These are phyloP conservation scores for Agrochola lota DNA, from an alignment of 2,888 invertebrate species.

Conservation along the genomic window DNA sequence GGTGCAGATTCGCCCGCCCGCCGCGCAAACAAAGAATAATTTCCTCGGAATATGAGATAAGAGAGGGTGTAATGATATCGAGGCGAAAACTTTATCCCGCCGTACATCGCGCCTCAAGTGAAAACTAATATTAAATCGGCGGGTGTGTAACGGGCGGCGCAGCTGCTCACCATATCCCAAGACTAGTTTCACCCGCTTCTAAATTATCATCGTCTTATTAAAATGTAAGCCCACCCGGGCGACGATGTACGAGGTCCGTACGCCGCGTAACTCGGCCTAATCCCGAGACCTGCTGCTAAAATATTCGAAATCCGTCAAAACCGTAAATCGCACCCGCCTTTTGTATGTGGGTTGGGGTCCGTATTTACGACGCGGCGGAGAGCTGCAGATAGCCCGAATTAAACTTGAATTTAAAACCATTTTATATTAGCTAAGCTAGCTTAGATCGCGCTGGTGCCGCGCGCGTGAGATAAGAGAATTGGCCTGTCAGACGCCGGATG, in stretches of 20 bases:
- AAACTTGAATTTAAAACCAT: slow-evolving; percentile 91
- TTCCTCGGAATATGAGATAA: slow-evolving; percentile 64
- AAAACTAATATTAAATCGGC: slow-evolving; percentile 66
- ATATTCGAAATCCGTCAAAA: slow-evolving; percentile 89
- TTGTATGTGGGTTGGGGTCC: slow-evolving; percentile 83
- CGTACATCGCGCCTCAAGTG: slow-evolving; percentile 61
- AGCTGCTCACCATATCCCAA: slow-evolving; percentile 67
- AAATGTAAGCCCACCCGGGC: slow-evolving; percentile 71
- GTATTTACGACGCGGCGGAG: slow-evolving; percentile 84
- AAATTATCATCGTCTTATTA: slow-evolving; percentile 82
- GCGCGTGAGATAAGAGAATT: slow-evolving; percentile 95
- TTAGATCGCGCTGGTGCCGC: slow-evolving; percentile 90
- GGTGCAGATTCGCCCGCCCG: slow-evolving; percentile 76
- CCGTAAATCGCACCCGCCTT: slow-evolving; percentile 88
- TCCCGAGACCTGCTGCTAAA: slow-evolving; percentile 79
- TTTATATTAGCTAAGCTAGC: slow-evolving; percentile 91
- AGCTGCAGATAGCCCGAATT: slow-evolving; percentile 89
- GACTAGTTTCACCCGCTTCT: slow-evolving; percentile 68
- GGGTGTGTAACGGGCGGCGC: slow-evolving; percentile 63
- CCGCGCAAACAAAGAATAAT: slow-evolving; percentile 73
- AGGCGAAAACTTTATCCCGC: slow-evolving; percentile 59
- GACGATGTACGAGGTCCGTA: slow-evolving; percentile 68
- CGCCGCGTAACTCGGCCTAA: slow-evolving; percentile 80
- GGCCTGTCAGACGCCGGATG: slow-evolving; percentile 96
- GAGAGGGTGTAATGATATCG: slow-evolving; percentile 57